Evolutionary conservation across 1,140 invertebrate genomes (phyloP).

Genomic region (Liolophura sinensis): DNA sequence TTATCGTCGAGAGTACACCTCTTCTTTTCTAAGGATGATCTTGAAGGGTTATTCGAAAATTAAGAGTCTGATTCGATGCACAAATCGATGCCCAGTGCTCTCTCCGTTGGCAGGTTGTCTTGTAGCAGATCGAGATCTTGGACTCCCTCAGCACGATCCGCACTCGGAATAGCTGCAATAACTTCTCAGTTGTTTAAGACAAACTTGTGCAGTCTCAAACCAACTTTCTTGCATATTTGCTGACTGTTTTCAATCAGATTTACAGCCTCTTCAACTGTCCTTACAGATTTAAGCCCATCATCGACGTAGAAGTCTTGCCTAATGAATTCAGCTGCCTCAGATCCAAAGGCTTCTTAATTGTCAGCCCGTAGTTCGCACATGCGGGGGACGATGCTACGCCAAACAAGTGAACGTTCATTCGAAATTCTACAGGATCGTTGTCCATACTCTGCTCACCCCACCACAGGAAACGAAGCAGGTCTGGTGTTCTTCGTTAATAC

Average conservation of each 20-base stretch:
- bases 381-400: conserved; percentile 10
- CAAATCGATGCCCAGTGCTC: conserved; percentile 31
- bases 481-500: conserved; percentile 4
- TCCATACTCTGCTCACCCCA: conserved; percentile 1
- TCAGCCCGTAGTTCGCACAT: conserved; percentile 3
- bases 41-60: conserved; percentile 20
- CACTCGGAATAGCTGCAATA: conserved; percentile 10
- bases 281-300: conserved; percentile 4
- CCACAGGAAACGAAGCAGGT: conserved; percentile 14
- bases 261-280: not conserved
- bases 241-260: not conserved
- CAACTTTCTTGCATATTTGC: not conserved
- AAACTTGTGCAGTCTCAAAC: conserved; percentile 7
- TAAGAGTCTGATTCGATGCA: conserved; percentile 28
- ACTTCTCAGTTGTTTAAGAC: not conserved
- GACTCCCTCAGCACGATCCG: conserved; percentile 14
- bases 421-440: conserved; percentile 4
- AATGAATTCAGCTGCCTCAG: conserved; percentile 1
- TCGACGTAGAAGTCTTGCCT: conserved; percentile 12
- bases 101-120: conserved; percentile 28
- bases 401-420: conserved; percentile 18
- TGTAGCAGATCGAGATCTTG: conserved; percentile 19
- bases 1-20: conserved; percentile 27
- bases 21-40: conserved; percentile 23
- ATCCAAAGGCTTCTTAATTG: not conserved